A percentile compares a stretch with the other conserved stretches of the same genome.
Evolutionary conservation across 2,888 invertebrate genomes (phyloP).

Genomic region (Caenorhabditis auriculariae): DNA sequence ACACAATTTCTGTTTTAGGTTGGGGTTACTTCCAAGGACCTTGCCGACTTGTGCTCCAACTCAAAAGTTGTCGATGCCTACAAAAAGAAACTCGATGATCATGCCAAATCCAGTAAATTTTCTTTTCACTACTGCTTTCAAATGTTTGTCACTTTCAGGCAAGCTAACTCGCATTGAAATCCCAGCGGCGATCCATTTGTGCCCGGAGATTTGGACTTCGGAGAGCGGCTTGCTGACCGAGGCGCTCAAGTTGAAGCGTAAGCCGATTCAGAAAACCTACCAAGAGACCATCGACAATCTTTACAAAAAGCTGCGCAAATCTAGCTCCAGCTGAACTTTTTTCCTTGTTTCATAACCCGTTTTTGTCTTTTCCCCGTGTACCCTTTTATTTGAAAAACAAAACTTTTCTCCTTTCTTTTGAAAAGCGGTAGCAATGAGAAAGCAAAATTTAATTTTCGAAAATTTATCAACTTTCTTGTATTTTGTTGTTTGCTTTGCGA

Average conservation of each 20-base stretch:
- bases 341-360: background rate
- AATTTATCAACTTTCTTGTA: background rate
- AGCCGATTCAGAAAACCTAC: slow-evolving; percentile 40
- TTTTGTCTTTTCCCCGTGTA: background rate
- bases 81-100: slow-evolving; percentile 73
- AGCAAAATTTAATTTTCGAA: too few species aligned
- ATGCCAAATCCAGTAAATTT: slow-evolving; percentile 36
- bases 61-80: slow-evolving; percentile 78
- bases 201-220: slow-evolving; percentile 90
- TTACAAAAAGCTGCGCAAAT: slow-evolving; percentile 19
- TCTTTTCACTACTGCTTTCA: background rate
- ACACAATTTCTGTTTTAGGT: slow-evolving; percentile 29
- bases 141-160: slow-evolving; percentile 69
- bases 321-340: background rate
- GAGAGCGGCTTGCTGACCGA: slow-evolving; percentile 95
- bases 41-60: slow-evolving; percentile 79
- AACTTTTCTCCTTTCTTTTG: background rate
- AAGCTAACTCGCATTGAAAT: slow-evolving; percentile 88
- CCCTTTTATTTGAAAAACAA: background rate
- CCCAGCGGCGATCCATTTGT: slow-evolving; percentile 83
- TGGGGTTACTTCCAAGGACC: slow-evolving; percentile 43
- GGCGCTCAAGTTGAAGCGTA: slow-evolving; percentile 90
- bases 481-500: background rate
- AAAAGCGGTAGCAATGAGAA: too few species aligned
- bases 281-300: slow-evolving; percentile 29